phyloP scores from a whole-genome alignment of 2,113 vertebrate species.

The Proterorhinus semilunaris region DNA sequence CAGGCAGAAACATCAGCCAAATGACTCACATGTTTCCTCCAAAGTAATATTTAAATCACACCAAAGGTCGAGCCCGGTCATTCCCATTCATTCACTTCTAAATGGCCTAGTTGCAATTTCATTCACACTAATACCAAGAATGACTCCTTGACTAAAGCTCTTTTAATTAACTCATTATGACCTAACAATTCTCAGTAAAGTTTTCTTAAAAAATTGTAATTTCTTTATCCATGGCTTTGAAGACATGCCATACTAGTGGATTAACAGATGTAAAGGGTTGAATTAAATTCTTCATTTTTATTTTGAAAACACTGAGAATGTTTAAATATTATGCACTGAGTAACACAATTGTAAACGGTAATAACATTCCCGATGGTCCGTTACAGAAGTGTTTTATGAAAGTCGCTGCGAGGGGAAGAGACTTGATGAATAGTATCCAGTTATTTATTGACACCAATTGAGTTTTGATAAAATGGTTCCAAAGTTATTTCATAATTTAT shows the following conservation, averaged over 20 bases:
- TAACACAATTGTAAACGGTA: no score
- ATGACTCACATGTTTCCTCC: slow-evolving; percentile 40
- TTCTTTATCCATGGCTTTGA: no score
- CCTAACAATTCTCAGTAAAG: slow-evolving; percentile 27
- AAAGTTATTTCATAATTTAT: no score
- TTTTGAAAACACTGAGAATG: no score
- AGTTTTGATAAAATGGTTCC: no score
- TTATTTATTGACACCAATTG: no score
- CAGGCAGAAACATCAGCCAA: slow-evolving; percentile 43
- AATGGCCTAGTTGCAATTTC: slow-evolving; percentile 33
- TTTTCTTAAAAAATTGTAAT: background rate
- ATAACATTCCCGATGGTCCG: no score
- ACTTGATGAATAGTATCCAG: no score
- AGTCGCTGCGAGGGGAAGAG: no score
- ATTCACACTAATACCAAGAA: slow-evolving; percentile 42
- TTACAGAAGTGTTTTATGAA: no score
- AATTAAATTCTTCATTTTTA: background rate
- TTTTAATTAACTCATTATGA: slow-evolving; percentile 27
- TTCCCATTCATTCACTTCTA: slow-evolving; percentile 30
- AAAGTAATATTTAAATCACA: slow-evolving; percentile 43
- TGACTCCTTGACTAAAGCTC: slow-evolving; percentile 11
- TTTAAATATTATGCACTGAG: no score
- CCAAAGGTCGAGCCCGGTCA: background rate
- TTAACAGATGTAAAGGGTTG: background rate
- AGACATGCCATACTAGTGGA: background rate